Percentiles rank a stretch among this genome's conserved stretches.
Conservation (phyloP, 2,113 vertebrate genomes). For the Vulpes lagopus region DNA sequence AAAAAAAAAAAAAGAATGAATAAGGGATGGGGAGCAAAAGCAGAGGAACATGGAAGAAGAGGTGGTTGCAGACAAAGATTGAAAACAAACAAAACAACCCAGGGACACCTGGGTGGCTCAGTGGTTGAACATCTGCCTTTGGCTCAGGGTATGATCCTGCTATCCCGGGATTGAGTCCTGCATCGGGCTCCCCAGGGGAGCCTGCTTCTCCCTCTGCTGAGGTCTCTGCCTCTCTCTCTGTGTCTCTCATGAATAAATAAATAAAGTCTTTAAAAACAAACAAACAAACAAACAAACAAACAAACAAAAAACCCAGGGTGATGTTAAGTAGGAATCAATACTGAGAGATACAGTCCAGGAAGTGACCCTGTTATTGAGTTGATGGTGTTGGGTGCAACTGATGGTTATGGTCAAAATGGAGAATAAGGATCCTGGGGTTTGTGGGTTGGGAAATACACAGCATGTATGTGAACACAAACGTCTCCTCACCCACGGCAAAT, state of each 20-base stretch:
- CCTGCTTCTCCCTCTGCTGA: no score
- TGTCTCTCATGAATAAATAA: no score
- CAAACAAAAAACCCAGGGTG: not conserved
- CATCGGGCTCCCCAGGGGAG: no score
- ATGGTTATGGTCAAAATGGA: not conserved
- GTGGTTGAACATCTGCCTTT: no score
- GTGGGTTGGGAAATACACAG: not conserved
- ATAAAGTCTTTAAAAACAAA: no score
- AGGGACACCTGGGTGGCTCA: no score
- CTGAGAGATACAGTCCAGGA: not conserved
- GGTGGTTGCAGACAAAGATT: not conserved
- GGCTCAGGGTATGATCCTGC: no score
- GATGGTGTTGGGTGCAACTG: not conserved
- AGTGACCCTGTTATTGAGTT: not conserved
- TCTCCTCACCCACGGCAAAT: fast-evolving
- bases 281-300: no score
- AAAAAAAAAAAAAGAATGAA: not conserved
- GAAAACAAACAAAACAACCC: no score
- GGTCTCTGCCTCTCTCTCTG: no score
- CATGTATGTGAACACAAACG: fast-evolving
- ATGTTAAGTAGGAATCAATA: not conserved
- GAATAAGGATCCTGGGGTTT: not conserved
- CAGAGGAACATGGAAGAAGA: not conserved
- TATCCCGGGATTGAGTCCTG: no score
- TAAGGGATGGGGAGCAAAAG: fast-evolving